phyloP scores from a whole-genome alignment of 2,888 invertebrate genomes.

The Stenolophus ochropezus region DNA sequence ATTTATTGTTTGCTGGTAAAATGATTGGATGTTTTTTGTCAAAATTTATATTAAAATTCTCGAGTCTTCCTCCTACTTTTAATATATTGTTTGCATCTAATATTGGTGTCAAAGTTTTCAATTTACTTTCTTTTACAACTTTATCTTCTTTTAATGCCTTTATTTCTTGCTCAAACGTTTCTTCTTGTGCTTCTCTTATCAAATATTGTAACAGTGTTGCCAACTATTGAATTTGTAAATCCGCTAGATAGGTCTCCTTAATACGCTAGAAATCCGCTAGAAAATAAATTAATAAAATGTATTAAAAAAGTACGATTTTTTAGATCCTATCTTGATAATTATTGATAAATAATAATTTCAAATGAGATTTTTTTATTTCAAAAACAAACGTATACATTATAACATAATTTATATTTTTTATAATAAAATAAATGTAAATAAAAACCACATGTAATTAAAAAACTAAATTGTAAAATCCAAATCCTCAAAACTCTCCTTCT shows the following conservation, averaged over 20 bases:
- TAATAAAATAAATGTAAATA: too few species aligned
- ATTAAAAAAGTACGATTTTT: too few species aligned
- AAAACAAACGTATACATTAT: too few species aligned
- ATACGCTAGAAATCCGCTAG: too few species aligned
- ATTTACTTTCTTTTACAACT: background rate
- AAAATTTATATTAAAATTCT: background rate
- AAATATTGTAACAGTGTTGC: background rate
- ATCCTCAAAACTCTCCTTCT: background rate
- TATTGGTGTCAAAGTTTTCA: background rate
- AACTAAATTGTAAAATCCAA: background rate
- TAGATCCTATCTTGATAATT: too few species aligned
- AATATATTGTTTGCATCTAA: background rate
- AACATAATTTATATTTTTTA: too few species aligned
- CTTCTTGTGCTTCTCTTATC: background rate
- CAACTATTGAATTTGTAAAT: too few species aligned
- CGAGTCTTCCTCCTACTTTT: slow-evolving; percentile 13
- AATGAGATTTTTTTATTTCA: too few species aligned
- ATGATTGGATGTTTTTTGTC: background rate
- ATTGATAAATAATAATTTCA: too few species aligned
- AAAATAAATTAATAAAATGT: too few species aligned
- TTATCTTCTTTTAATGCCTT: background rate
- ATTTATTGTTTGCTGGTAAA: background rate
- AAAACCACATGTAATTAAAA: background rate
- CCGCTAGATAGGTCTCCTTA: too few species aligned
- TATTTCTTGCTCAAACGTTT: background rate